phyloP scores from a whole-genome alignment of 2,888 invertebrate species.

The Drosophila stalkeri region DNA sequence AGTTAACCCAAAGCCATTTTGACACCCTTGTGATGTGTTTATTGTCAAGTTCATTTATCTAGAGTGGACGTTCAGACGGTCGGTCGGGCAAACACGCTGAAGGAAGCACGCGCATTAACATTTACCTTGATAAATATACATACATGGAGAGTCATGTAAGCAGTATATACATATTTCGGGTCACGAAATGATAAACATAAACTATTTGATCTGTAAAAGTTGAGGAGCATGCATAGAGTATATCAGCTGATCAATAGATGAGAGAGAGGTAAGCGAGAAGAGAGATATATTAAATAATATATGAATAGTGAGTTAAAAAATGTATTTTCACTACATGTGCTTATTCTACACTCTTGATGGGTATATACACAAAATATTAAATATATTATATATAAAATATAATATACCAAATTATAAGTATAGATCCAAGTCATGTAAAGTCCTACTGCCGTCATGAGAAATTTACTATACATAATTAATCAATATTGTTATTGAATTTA shows the following conservation, averaged over 20 bases:
- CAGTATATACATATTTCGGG: neutral
- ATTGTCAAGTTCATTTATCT: conserved; percentile 65
- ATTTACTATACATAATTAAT: too few relatives aligned
- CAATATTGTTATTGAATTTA: too few relatives aligned
- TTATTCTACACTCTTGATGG: neutral
- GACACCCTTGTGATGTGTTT: conserved; percentile 65
- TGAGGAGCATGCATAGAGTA: neutral
- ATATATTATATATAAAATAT: neutral
- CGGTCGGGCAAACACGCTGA: conserved; percentile 39
- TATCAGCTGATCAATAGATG: neutral
- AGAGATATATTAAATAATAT: neutral
- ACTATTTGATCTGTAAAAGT: neutral
- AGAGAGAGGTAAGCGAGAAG: neutral
- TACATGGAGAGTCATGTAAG: neutral
- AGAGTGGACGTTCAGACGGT: neutral
- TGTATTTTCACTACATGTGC: neutral
- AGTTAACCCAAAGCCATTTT: conserved; percentile 67
- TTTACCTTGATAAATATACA: neutral
- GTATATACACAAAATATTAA: too few relatives aligned
- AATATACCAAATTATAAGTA: neutral
- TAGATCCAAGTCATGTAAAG: neutral
- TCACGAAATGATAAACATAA: neutral
- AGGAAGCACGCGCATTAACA: conserved; percentile 33
- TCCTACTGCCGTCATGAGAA: too few relatives aligned
- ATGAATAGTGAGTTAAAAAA: neutral